Percentiles rank a stretch among this genome's conserved stretches.
Conservation (phyloP, 2,888 invertebrate species). For the Patella depressa region DNA sequence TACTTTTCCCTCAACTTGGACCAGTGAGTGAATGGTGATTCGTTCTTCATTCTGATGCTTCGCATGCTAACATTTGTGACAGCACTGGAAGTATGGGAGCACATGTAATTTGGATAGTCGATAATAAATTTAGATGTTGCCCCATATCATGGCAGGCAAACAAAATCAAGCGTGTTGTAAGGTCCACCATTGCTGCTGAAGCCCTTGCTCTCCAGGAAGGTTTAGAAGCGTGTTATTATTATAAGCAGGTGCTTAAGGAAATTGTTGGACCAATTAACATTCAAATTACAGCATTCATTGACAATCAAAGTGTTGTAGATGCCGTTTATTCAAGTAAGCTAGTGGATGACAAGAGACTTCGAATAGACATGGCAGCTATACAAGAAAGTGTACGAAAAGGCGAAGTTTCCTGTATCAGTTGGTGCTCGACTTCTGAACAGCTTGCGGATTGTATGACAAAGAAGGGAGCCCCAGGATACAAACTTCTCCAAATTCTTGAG, state of each 20-base stretch:
- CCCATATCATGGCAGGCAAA: conserved; percentile 35
- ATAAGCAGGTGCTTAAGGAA: conserved; percentile 24
- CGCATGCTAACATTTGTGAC: conserved; percentile 35
- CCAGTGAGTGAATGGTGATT: conserved; percentile 23
- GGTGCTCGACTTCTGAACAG: conserved; percentile 1
- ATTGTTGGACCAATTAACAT: conserved; percentile 15
- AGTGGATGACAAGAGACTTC: background rate
- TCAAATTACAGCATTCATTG: conserved; percentile 26
- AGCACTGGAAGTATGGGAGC: conserved; percentile 34
- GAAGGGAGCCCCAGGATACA: conserved; percentile 3
- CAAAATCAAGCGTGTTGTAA: conserved; percentile 38
- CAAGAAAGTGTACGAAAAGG: conserved; percentile 6
- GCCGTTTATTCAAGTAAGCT: conserved; percentile 28
- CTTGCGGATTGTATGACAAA: conserved; percentile 6
- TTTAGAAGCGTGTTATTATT: conserved; percentile 22
- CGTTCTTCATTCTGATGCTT: conserved; percentile 37
- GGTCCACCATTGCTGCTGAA: conserved; percentile 38
- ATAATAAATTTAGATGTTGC: conserved; percentile 30
- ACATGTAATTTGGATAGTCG: conserved; percentile 33
- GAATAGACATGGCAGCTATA: conserved; percentile 6
- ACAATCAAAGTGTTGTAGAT: conserved; percentile 33
- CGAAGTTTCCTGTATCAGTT: background rate
- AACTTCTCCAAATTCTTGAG: conserved; percentile 3
- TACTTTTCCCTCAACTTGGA: conserved; percentile 29
- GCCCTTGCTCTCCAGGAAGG: conserved; percentile 32